These are phyloP conservation scores for Cryptocheilus praepositus DNA, from an alignment of 2,888 invertebrate genomes.

Conservation along the genomic window DNA sequence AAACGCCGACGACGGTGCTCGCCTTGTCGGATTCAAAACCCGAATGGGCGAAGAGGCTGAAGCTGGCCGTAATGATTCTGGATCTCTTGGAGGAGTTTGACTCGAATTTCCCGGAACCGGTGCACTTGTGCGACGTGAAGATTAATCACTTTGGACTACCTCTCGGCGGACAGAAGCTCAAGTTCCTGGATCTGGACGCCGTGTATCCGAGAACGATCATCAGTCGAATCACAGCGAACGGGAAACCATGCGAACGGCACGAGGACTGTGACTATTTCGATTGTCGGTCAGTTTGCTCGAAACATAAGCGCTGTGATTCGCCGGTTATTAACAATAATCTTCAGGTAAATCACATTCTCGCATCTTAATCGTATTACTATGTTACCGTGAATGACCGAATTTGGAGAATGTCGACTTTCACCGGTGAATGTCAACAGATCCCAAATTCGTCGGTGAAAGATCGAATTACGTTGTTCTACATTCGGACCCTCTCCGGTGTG, in stretches of 20 bases:
- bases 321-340: slow-evolving; percentile 81
- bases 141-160: slow-evolving; percentile 81
- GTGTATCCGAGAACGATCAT: slow-evolving; percentile 79
- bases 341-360: slow-evolving; percentile 60
- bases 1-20: slow-evolving; percentile 76
- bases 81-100: slow-evolving; percentile 80
- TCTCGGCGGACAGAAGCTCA: slow-evolving; percentile 76
- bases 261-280: slow-evolving; percentile 83
- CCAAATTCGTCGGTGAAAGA: no score
- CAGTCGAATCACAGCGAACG: slow-evolving; percentile 75
- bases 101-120: slow-evolving; percentile 78
- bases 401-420: no score
- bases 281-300: slow-evolving; percentile 80
- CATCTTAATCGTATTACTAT: neutral
- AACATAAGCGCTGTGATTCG: slow-evolving; percentile 76
- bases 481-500: no score
- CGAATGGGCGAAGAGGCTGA: slow-evolving; percentile 78
- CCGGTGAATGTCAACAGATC: no score
- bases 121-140: slow-evolving; percentile 83
- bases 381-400: no score
- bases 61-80: slow-evolving; percentile 79
- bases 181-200: slow-evolving; percentile 81
- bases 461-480: no score
- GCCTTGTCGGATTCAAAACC: slow-evolving; percentile 76
- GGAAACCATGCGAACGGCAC: slow-evolving; percentile 77